Conservation (phyloP, 2,888 invertebrate genomes). For the Penaeus monodon region DNA sequence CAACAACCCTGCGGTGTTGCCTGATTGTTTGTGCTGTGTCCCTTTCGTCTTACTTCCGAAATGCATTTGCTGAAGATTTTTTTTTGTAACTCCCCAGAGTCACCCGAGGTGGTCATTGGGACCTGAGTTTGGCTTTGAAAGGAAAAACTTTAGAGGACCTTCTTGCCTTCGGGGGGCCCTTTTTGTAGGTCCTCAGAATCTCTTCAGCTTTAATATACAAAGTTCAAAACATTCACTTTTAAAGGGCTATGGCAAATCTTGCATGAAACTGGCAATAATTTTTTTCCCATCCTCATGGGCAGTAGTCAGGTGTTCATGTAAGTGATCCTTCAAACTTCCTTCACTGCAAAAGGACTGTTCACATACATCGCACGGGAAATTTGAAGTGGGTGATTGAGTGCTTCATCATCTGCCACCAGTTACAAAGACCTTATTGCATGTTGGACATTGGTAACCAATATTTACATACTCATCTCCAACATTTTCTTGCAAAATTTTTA, state of each 20-base stretch:
- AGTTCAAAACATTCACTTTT: conserved; percentile 55
- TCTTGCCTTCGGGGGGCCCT: conserved; percentile 50
- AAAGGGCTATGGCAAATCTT: conserved; percentile 57
- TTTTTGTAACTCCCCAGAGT: conserved; percentile 38
- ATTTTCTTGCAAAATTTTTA: background rate
- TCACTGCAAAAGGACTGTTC: conserved; percentile 45
- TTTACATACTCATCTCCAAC: conserved; percentile 17
- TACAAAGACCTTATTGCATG: conserved; percentile 58
- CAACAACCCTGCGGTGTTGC: too few relatives aligned
- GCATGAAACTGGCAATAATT: conserved; percentile 53
- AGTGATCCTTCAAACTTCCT: conserved; percentile 42
- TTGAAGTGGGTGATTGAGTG: conserved; percentile 57
- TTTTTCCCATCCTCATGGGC: conserved; percentile 57
- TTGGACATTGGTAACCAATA: conserved; percentile 60
- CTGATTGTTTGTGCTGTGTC: too few relatives aligned
- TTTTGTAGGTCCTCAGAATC: conserved; percentile 24
- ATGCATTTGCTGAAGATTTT: background rate
- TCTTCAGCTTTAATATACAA: conserved; percentile 27
- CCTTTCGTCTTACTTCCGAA: too few relatives aligned
- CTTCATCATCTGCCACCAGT: conserved; percentile 61
- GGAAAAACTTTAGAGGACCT: conserved; percentile 42
- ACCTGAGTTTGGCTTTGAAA: conserved; percentile 30
- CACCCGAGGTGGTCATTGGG: conserved; percentile 51
- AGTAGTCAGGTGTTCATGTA: conserved; percentile 48
- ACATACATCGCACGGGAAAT: conserved; percentile 55